Evolutionary conservation across 2,888 invertebrate species (phyloP).

Genomic region (Drosophila trichaetosa): DNA sequence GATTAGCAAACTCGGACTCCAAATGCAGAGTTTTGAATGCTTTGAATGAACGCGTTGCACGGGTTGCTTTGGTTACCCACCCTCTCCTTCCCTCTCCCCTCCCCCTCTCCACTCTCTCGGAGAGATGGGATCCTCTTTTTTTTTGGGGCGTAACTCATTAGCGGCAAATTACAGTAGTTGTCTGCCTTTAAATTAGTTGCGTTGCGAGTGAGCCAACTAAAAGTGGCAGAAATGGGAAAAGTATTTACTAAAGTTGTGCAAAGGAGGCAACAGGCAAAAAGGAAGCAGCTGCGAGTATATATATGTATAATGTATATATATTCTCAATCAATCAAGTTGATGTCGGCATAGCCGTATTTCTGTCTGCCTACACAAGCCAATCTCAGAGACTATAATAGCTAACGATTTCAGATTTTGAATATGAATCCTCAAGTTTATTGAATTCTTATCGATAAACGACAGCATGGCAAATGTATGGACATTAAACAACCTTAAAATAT

Average conservation of each 20-base stretch:
- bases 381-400: not conserved
- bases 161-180: constrained; percentile 64
- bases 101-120: not conserved
- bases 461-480: too few relatives aligned
- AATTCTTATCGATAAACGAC: not conserved
- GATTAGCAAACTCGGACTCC: constrained; percentile 52
- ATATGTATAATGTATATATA: not conserved
- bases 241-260: not conserved
- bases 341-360: not conserved
- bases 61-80: constrained; percentile 23
- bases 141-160: constrained; percentile 61
- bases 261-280: not conserved
- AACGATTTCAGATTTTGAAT: not conserved
- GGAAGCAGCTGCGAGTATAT: not conserved
- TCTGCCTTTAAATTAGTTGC: constrained; percentile 60
- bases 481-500: too few relatives aligned
- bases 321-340: not conserved
- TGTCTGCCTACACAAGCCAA: not conserved
- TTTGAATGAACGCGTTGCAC: constrained; percentile 1
- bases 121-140: not conserved
- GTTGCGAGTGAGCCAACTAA: constrained; percentile 1
- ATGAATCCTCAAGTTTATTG: not conserved
- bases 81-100: not conserved
- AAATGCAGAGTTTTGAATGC: not conserved
- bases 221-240: constrained; percentile 17